A percentile compares a stretch with the other conserved stretches of the same genome.
phyloP scores from a whole-genome alignment of 2,797 vertebrate genomes.

The Enteromius radiatus region DNA sequence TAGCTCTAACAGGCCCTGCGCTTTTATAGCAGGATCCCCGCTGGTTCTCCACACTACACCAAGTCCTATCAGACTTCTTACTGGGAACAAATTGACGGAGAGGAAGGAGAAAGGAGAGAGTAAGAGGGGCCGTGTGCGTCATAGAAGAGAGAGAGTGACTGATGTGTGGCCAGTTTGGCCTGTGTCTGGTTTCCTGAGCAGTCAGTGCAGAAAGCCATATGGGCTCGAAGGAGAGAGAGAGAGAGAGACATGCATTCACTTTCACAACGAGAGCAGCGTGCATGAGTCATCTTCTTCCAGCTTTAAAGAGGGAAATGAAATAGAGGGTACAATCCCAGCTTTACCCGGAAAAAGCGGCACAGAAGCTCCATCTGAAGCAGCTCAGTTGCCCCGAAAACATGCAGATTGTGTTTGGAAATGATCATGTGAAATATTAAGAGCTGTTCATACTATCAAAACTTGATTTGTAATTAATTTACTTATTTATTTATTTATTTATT shows the following conservation, averaged over 20 bases:
- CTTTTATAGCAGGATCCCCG: conserved; percentile 55
- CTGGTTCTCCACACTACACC: conserved; percentile 56
- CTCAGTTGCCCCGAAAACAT: not conserved
- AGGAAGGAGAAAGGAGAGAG: conserved; percentile 37
- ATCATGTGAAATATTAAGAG: no score
- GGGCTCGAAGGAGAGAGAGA: conserved; percentile 45
- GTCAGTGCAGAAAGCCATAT: conserved; percentile 66
- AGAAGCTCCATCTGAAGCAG: not conserved
- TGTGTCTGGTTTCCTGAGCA: conserved; percentile 60
- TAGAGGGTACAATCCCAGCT: conserved; percentile 12
- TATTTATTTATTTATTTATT: no score
- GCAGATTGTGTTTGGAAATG: not conserved
- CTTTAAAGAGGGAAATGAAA: conserved; percentile 68
- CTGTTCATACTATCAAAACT: no score
- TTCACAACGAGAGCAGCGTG: conserved; percentile 71
- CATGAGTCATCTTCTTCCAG: conserved; percentile 80
- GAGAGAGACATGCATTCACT: conserved; percentile 33
- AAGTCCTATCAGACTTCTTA: conserved; percentile 61
- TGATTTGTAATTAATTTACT: no score
- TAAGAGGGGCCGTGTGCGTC: conserved; percentile 46
- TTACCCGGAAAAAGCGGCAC: conserved; percentile 18
- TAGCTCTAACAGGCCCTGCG: conserved; percentile 54
- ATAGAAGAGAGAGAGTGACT: conserved; percentile 64
- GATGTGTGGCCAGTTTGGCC: conserved; percentile 62
- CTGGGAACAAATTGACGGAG: conserved; percentile 67